Base-by-base conservation (phyloP, 30 jellyfish, hydroid and myxozoan genomes). In the Nemopilema nomurai region DNA sequence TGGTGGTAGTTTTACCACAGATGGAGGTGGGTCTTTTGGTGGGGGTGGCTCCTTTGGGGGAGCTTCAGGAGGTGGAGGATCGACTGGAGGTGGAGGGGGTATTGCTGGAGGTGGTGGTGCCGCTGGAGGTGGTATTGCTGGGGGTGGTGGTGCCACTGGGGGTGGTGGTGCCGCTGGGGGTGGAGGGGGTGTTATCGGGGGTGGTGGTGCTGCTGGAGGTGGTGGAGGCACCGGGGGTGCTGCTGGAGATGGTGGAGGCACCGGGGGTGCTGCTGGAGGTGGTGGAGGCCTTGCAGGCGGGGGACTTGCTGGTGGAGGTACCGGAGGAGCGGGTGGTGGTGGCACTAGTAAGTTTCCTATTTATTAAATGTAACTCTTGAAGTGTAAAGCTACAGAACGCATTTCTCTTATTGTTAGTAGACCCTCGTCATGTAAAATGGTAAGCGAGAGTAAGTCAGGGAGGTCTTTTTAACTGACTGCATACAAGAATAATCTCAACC, bases 191-290 rank as follows among this genome's bases (percentile, higher is more conserved):
- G 90, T 69, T 23, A 87, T 74, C 9, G 90, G 70, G 26, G 83
- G 79, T 3, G 87, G 62, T 4, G 67, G 69, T 18, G 96, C 75
- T 4, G 84, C 90, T 23, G 90, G 62, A 27, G 96, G 96, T 18
- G 90, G 31, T 16, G 90, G 67, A 3, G 90, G 87, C 0, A 87
- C 76, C 13, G 88, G 71, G 13, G 77, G 63, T 29, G 90, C 66
- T 26, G 84, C 67, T 50, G 87, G 71, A 3, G 90, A 69, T 49
- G 90, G 52, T 4, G 95, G 50, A 4, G 85, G 90, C 16, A 77
- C 52, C 18, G 82, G 27, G 16, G 51, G 75, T 52, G 74, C 25
- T 13, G 83, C 68, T 53, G 86, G 74, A 20, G 90, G 83, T 49
- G 88, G 70, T 26, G 81, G 49, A 0, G 85, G 69, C 13, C 86